Evolutionary conservation across 64 coral and sea anemone species (phyloP).

Genomic region (Platygyra sinensis): DNA sequence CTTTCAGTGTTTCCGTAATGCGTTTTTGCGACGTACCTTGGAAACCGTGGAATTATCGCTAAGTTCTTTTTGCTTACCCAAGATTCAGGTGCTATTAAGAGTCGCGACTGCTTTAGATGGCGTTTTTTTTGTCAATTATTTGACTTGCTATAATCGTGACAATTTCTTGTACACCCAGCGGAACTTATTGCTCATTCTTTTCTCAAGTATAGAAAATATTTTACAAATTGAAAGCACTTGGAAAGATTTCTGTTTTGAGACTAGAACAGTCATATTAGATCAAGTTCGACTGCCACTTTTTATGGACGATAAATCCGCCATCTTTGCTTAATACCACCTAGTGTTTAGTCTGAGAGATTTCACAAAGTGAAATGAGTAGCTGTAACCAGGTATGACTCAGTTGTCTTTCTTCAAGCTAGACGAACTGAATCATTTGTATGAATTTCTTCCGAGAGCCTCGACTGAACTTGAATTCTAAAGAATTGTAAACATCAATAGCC

Average conservation of each 20-base stretch:
- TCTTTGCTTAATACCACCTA: background rate
- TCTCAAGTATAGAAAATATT: too few relatives aligned
- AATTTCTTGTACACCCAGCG: too few relatives aligned
- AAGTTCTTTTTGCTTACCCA: too few relatives aligned
- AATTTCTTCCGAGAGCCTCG: background rate
- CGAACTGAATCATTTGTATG: background rate
- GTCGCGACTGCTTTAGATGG: too few relatives aligned
- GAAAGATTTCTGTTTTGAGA: background rate
- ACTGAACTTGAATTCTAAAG: background rate
- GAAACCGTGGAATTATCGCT: constrained; percentile 8
- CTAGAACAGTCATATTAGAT: background rate
- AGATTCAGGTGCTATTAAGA: too few relatives aligned
- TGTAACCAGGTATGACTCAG: background rate
- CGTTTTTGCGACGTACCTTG: background rate
- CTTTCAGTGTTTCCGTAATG: background rate
- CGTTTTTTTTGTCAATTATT: too few relatives aligned
- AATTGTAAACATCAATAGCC: background rate
- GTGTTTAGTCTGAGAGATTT: background rate
- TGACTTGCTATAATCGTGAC: too few relatives aligned
- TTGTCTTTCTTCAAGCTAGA: background rate
- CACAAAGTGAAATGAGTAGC: background rate
- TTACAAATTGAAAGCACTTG: background rate
- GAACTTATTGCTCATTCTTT: too few relatives aligned
- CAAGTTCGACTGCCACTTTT: too few relatives aligned
- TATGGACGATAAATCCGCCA: too few relatives aligned